Percentiles rank a stretch among this genome's conserved stretches.
Conservation (phyloP, 2,888 invertebrate genomes). For the Drosophila ustulata region DNA sequence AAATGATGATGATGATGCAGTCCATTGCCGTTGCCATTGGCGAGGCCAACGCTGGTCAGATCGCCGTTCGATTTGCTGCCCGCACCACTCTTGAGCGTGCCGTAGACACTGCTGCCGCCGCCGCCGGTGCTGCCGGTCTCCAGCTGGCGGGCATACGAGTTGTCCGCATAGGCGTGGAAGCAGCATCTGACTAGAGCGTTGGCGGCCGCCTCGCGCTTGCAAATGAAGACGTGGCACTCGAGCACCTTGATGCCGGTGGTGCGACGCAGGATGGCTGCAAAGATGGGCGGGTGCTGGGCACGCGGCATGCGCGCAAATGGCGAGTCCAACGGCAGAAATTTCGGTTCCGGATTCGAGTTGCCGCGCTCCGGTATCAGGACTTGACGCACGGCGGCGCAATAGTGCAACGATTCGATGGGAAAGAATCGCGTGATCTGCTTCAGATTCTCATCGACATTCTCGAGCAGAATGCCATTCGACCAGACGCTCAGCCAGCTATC, state of each 20-base stretch:
- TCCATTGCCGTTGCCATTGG: constrained; percentile 80
- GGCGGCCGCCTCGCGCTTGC: constrained; percentile 97
- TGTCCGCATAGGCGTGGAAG: constrained; percentile 98
- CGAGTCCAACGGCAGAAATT: constrained; percentile 97
- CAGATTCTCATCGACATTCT: constrained; percentile 98
- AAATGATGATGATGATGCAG: constrained; percentile 69
- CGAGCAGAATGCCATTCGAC: constrained; percentile 97
- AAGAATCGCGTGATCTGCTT: constrained; percentile 98
- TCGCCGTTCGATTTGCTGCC: constrained; percentile 84
- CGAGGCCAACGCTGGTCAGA: constrained; percentile 74
- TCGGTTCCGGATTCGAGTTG: constrained; percentile 89
- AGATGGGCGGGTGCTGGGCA: constrained; percentile 97
- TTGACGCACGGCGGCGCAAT: constrained; percentile 97
- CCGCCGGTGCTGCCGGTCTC: constrained; percentile 87
- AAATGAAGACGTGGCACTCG: constrained; percentile 99
- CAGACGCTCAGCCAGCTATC: constrained; percentile 99
- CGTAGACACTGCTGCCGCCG: constrained; percentile 86
- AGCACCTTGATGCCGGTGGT: constrained; percentile 98
- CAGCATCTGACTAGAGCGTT: constrained; percentile 98
- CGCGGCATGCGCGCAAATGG: constrained; percentile 97
- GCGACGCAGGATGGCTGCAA: constrained; percentile 97
- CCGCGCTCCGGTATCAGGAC: constrained; percentile 90
- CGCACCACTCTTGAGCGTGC: constrained; percentile 85
- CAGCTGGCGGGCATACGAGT: constrained; percentile 94
- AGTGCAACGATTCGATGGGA: constrained; percentile 97